Conservation (phyloP, 2,797 vertebrate genomes). For the Syngnathus acus region DNA sequence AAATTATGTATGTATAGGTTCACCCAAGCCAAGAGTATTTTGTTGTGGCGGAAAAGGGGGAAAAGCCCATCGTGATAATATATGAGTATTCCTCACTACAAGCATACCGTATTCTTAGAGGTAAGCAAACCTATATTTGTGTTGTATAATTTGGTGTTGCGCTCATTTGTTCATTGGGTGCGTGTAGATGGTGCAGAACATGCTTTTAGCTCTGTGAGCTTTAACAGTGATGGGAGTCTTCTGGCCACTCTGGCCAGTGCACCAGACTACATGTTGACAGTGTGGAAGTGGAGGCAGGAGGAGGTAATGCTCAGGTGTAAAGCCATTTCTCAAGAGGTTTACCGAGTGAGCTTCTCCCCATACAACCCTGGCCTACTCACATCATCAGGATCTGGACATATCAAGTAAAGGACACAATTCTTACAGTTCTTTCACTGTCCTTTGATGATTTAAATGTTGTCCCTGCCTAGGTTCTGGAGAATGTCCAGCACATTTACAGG, state of each 20-base stretch:
- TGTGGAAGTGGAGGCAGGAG: conserved; percentile 92
- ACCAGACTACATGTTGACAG: conserved; percentile 83
- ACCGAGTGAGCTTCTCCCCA: conserved; percentile 82
- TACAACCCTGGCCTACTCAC: conserved; percentile 81
- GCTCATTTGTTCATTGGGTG: not conserved
- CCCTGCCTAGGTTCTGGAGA: conserved; percentile 83
- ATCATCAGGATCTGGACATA: conserved; percentile 82
- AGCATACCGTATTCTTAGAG: conserved; percentile 79
- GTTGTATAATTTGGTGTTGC: not conserved
- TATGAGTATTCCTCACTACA: conserved; percentile 81
- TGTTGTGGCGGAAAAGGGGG: conserved; percentile 85
- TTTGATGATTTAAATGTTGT: not conserved
- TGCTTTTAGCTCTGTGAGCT: conserved; percentile 78
- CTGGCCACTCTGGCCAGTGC: conserved; percentile 79
- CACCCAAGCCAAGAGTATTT: conserved; percentile 78
- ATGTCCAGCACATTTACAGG: conserved; percentile 84
- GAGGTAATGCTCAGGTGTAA: conserved; percentile 78
- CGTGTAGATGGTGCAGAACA: conserved; percentile 75
- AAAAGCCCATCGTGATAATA: conserved; percentile 77
- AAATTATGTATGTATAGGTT: conserved; percentile 61
- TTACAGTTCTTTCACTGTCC: not conserved
- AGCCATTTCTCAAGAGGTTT: conserved; percentile 85
- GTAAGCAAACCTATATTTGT: conserved; percentile 47
- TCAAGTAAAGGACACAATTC: conserved; percentile 70
- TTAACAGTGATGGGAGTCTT: conserved; percentile 75